These are phyloP conservation scores for Epinephelus lanceolatus DNA, from an alignment of 2,113 vertebrate genomes.

Conservation along the genomic window DNA sequence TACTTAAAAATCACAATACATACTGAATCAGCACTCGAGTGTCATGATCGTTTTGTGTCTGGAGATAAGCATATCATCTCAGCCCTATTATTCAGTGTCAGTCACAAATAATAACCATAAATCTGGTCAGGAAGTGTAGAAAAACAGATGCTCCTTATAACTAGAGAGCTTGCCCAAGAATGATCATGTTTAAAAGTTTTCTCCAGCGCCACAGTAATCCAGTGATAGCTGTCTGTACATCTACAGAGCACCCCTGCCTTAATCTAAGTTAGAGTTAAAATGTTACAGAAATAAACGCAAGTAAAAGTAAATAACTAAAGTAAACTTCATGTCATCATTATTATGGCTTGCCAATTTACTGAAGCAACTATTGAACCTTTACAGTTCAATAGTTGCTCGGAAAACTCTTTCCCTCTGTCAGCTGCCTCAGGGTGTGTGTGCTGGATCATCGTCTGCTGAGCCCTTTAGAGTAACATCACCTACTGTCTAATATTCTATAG, in stretches of 20 bases:
- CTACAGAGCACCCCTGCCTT: no score
- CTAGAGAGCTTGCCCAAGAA: no score
- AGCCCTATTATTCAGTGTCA: background rate
- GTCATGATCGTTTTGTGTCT: no score
- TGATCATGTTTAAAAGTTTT: background rate
- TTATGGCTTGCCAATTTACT: background rate
- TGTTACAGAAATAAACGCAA: background rate
- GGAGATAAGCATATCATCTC: no score
- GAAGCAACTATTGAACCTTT: background rate
- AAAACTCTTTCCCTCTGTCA: background rate
- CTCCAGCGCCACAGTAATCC: background rate
- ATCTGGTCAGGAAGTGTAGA: background rate
- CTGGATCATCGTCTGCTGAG: background rate
- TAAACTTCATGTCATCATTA: background rate
- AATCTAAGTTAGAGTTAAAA: background rate
- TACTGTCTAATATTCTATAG: background rate
- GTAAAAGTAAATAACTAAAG: background rate
- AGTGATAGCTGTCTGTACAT: background rate
- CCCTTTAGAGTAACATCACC: background rate
- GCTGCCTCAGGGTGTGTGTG: background rate
- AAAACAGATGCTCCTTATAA: background rate
- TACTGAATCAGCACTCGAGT: no score
- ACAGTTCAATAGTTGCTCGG: background rate
- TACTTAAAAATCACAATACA: no score
- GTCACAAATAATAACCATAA: background rate